Conservation (phyloP, 2,888 invertebrate species). For the Antitype chi region DNA sequence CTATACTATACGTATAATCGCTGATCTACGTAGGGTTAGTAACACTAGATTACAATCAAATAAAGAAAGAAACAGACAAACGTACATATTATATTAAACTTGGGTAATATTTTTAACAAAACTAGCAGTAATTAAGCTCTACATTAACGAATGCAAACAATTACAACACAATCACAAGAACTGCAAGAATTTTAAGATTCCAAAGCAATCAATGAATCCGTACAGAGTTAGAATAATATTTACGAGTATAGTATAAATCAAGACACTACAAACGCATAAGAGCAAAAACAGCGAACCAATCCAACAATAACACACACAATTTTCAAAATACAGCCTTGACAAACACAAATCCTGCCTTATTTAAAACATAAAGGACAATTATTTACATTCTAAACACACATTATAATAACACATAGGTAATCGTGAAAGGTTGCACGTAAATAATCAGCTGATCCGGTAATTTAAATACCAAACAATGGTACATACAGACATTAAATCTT, state of each 20-base stretch:
- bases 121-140: background rate
- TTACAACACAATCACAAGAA: background rate
- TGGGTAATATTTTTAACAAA: constrained; percentile 6
- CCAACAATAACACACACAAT: background rate
- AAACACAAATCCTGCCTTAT: constrained; percentile 28
- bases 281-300: background rate
- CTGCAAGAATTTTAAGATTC: background rate
- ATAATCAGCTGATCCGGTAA: constrained; percentile 86
- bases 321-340: constrained; percentile 14
- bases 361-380: constrained; percentile 47
- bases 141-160: background rate
- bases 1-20: background rate
- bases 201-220: background rate
- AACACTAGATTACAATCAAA: constrained; percentile 12
- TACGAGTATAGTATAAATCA: no score
- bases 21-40: background rate
- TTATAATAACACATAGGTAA: constrained; percentile 71
- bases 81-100: background rate
- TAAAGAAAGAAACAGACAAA: constrained; percentile 10
- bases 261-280: background rate
- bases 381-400: constrained; percentile 62
- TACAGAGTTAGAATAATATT: no score
- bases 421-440: constrained; percentile 88
- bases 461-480: constrained; percentile 87
- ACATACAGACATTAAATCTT: constrained; percentile 76